phyloP scores from a whole-genome alignment of 2,888 invertebrate genomes.

The Pelosia muscerda region DNA sequence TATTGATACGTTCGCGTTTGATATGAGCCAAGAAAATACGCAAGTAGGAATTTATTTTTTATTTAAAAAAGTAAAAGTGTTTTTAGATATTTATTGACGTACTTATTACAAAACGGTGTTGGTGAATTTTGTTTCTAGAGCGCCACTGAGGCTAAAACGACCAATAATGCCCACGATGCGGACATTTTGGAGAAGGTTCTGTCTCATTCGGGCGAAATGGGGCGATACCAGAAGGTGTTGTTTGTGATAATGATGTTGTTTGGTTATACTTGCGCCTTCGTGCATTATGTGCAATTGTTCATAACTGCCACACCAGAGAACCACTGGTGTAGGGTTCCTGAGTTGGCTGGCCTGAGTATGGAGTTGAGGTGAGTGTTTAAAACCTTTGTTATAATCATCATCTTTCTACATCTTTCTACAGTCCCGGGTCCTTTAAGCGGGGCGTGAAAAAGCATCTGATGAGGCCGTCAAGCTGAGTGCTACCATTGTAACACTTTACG shows the following conservation, averaged over 20 bases:
- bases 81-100: neutral
- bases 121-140: neutral
- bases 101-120: neutral
- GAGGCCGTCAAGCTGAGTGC: no score
- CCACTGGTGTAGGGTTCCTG: constrained; percentile 74
- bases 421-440: no score
- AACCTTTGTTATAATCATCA: no score
- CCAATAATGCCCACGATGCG: constrained; percentile 1
- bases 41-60: neutral
- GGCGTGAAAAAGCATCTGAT: no score
- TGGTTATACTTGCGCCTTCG: constrained; percentile 72
- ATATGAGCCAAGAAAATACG: neutral
- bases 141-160: neutral
- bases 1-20: neutral
- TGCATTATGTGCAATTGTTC: constrained; percentile 78
- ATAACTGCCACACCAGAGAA: constrained; percentile 70
- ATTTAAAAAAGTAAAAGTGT: neutral
- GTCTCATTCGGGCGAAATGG: constrained; percentile 69
- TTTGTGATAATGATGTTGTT: constrained; percentile 71
- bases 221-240: constrained; percentile 71
- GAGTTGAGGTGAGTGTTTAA: constrained; percentile 62
- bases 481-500: no score
- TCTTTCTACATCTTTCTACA: no score
- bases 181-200: constrained; percentile 67
- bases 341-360: constrained; percentile 61